Conservation (phyloP, 2,888 invertebrate genomes). For the Lomographa bimaculata region DNA sequence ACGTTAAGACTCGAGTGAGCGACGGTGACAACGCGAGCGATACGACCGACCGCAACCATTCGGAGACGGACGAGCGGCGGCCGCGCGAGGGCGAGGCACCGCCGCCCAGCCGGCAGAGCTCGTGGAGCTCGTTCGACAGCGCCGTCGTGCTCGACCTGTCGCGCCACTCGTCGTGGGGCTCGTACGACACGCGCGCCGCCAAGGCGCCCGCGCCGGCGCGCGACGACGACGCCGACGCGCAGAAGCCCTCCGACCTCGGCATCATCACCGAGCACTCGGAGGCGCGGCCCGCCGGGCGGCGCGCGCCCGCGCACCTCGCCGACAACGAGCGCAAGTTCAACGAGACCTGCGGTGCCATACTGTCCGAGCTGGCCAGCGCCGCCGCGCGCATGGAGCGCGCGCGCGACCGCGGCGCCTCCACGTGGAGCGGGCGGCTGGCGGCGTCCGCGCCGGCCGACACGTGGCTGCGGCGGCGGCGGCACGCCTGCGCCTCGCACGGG, state of each 20-base stretch:
- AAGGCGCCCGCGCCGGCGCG: constrained; percentile 40
- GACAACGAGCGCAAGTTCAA: constrained; percentile 74
- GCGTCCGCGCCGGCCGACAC: constrained; percentile 86
- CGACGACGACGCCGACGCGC: constrained; percentile 51
- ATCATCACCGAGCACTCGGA: constrained; percentile 22
- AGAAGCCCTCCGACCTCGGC: constrained; percentile 48
- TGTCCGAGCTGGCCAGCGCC: constrained; percentile 77
- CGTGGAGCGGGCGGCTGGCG: constrained; percentile 80
- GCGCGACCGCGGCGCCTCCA: constrained; percentile 62
- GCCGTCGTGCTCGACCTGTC: constrained; percentile 89
- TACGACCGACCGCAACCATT: constrained; percentile 85
- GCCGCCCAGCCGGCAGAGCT: constrained; percentile 86
- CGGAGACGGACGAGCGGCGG: constrained; percentile 80
- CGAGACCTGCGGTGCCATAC: constrained; percentile 85
- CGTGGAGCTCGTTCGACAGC: constrained; percentile 91
- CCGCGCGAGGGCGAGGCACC: constrained; percentile 53
- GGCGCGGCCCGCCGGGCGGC: constrained; percentile 29
- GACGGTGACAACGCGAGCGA: constrained; percentile 88
- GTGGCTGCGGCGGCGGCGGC: constrained; percentile 73
- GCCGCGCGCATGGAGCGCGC: constrained; percentile 64
- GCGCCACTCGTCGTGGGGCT: constrained; percentile 92
- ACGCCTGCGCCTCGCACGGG: constrained; percentile 65
- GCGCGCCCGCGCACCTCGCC: constrained; percentile 45
- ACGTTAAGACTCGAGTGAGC: constrained; percentile 62
- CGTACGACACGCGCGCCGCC: constrained; percentile 85